These are phyloP conservation scores for Sterna hirundo DNA, from an alignment of 2,113 vertebrate species.

Conservation along the genomic window DNA sequence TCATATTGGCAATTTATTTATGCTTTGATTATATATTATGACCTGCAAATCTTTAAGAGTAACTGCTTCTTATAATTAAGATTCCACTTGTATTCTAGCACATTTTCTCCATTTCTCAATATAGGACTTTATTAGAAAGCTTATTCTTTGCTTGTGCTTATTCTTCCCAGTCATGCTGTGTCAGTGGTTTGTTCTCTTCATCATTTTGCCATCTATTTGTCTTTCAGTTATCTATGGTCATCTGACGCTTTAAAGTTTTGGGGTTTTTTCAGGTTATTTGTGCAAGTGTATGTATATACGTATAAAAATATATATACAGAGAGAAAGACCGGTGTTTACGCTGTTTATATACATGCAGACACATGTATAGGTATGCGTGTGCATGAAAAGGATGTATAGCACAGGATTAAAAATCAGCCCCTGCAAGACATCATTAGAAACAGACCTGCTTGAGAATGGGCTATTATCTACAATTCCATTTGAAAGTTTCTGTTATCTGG, in stretches of 20 bases:
- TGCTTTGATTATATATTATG: neutral
- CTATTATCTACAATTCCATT: neutral
- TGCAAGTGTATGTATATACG: neutral
- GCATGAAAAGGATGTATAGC: neutral
- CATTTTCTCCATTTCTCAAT: neutral
- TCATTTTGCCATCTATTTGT: neutral
- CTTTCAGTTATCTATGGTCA: neutral
- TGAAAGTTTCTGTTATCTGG: neutral
- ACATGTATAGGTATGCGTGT: rapidly evolving
- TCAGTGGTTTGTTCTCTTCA: neutral
- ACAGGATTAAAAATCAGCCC: neutral
- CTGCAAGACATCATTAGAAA: neutral
- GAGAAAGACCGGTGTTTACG: neutral
- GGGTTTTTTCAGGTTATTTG: neutral
- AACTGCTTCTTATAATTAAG: neutral
- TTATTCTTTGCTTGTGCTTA: neutral
- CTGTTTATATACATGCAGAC: neutral
- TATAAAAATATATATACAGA: neutral
- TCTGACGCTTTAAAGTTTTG: neutral
- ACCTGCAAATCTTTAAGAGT: neutral
- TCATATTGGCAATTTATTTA: neutral
- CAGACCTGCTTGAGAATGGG: neutral
- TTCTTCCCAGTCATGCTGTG: neutral
- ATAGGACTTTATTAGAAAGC: neutral
- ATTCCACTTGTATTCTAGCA: neutral